Evolutionary conservation across 2,888 invertebrate genomes (phyloP), one percentile per base, ranked within the genome.

Genomic region (Protophormia terraenovae): DNA sequence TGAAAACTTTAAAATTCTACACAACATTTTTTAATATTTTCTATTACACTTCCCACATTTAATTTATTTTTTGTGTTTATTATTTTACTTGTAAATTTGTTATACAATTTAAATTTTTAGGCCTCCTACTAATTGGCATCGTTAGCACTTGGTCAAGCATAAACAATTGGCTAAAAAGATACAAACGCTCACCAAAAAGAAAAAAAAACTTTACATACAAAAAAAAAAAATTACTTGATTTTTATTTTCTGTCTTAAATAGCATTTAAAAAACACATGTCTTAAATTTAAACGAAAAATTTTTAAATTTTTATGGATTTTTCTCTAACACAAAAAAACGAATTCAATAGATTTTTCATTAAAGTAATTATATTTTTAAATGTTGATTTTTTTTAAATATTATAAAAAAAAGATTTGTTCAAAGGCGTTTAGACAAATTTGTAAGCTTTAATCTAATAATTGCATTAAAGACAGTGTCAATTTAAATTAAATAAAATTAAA

Each of bases 71-170:
- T 47, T 47, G n/a, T 47, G 4, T 47, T 47, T 47, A n/a, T 47
- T 47, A 47, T 6, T 32, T 32, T 5, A 16, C 16, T 16, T 2
- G 7, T n/a, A 47, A 47, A 16, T 35, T 32, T 32, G 5, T 32
- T 32, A 7, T 6, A n/a, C 4, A n/a, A 55, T 45, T 12, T 24
- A 32, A 47, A 19, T 45, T 29, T 32, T 71, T 45, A 47, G 53
- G 64, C 45, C 72, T 62, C 24, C 41, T 55, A 45, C 72, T 72
- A 67, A 72, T 77, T 77, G 50, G 71, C 55, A 77, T 71, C 77
- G 71, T 77, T 83, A 83, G 77, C 76, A 83, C 77, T 83, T 83
- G 53, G 55, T 77, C 77, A 71, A 77, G 83, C 77, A 73, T 60
- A 83, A 77, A 35, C 19, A 83, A 72, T 77, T 83, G 69, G 41